Evolutionary conservation across 2,797 vertebrate genomes (phyloP).

Genomic region (Simalia tracyae): DNA sequence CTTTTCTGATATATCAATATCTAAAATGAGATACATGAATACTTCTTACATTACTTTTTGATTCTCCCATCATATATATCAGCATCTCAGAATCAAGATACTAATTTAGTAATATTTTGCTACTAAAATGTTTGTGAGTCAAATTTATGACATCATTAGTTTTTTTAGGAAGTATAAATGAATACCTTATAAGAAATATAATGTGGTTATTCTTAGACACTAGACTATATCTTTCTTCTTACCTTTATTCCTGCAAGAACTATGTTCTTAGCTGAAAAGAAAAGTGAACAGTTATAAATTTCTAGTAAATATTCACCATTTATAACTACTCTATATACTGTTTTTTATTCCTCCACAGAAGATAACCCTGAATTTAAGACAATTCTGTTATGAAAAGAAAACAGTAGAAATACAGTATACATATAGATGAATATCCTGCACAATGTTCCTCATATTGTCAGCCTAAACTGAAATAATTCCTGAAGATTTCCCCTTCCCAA

Average conservation of each 20-base stretch:
- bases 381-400: not conserved
- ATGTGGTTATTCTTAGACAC: not conserved
- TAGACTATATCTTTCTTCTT: constrained; percentile 49
- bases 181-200: not conserved
- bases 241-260: constrained; percentile 96
- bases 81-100: not conserved
- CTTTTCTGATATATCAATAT: not conserved
- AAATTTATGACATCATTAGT: constrained; percentile 20
- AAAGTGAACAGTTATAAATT: constrained; percentile 31
- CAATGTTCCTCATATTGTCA: not conserved
- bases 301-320: not conserved
- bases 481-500: not conserved
- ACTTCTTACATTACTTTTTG: not conserved
- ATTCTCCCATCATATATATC: not conserved
- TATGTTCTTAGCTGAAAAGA: constrained; percentile 91
- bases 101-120: not conserved
- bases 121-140: not conserved
- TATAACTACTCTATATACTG: not conserved
- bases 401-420: not conserved
- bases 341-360: not conserved
- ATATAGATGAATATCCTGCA: not conserved
- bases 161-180: constrained; percentile 15
- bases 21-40: not conserved
- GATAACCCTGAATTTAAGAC: not conserved
- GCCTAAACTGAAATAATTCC: not conserved